phyloP scores from a whole-genome alignment of 2,797 vertebrate species.

The Australoheros facetus region DNA sequence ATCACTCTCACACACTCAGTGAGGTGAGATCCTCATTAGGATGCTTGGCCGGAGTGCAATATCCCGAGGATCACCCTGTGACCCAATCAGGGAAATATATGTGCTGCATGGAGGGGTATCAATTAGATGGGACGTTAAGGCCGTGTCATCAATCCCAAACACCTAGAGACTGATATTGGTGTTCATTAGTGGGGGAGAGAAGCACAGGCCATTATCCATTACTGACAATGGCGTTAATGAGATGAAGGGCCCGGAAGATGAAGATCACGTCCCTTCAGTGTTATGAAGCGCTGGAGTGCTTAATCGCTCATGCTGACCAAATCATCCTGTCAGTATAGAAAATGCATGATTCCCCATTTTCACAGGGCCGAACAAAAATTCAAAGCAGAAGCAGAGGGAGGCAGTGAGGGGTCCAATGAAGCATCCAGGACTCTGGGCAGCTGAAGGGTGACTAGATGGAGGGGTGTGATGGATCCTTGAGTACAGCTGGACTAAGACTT shows the following conservation, averaged over 20 bases:
- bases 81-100: slow-evolving; percentile 67
- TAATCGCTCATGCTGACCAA: slow-evolving; percentile 43
- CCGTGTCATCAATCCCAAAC: slow-evolving; percentile 65
- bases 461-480: background rate
- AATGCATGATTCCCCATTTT: background rate
- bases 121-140: slow-evolving; percentile 67
- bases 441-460: background rate
- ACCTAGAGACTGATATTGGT: slow-evolving; percentile 59
- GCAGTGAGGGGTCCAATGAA: slow-evolving; percentile 12
- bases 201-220: slow-evolving; percentile 50
- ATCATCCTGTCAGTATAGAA: background rate
- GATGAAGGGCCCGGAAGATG: slow-evolving; percentile 41
- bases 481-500: background rate
- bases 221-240: slow-evolving; percentile 65
- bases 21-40: slow-evolving; percentile 67
- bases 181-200: slow-evolving; percentile 64
- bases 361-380: background rate
- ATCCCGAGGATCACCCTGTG: slow-evolving; percentile 57
- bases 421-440: background rate
- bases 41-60: slow-evolving; percentile 49
- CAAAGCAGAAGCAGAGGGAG: background rate
- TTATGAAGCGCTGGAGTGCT: slow-evolving; percentile 30
- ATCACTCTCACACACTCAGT: slow-evolving; percentile 50
- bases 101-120: slow-evolving; percentile 60
- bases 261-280: slow-evolving; percentile 32